Conservation (phyloP, 2,888 invertebrate species). For the Amphipoea lucens region DNA sequence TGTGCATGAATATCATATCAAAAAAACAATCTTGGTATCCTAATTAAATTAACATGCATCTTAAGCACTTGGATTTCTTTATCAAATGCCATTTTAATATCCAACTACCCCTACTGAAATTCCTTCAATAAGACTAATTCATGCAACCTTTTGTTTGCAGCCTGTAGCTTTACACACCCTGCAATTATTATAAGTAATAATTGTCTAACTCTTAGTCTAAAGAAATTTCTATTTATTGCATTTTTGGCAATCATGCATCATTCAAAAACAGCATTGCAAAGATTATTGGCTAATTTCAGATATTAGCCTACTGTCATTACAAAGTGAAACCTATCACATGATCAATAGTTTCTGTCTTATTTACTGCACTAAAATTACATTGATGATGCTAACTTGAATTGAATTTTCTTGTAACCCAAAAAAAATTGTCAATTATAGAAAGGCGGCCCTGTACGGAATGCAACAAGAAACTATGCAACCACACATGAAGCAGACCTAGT, state of each 20-base stretch:
- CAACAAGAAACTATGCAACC: constrained; percentile 92
- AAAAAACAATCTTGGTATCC: not conserved
- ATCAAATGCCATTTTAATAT: not conserved
- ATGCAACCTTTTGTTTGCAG: not conserved
- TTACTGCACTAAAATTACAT: not conserved
- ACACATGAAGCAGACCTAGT: constrained; percentile 97
- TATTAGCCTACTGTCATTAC: not conserved
- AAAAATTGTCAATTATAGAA: constrained; percentile 70
- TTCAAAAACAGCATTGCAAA: not conserved
- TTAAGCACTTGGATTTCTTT: not conserved
- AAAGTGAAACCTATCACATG: not conserved
- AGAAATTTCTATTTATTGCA: not conserved
- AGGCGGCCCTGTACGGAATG: constrained; percentile 76
- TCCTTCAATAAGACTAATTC: not conserved
- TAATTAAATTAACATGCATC: not conserved
- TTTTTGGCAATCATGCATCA: not conserved
- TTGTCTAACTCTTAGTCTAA: not conserved
- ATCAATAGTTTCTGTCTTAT: not conserved
- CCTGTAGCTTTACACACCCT: not conserved
- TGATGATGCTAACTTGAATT: not conserved
- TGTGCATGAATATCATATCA: not conserved
- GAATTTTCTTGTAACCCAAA: not conserved
- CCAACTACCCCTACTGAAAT: not conserved
- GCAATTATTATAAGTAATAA: not conserved
- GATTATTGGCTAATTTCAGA: not conserved